phyloP scores from a whole-genome alignment of 2,113 vertebrate species.

The Aphyosemion australe region DNA sequence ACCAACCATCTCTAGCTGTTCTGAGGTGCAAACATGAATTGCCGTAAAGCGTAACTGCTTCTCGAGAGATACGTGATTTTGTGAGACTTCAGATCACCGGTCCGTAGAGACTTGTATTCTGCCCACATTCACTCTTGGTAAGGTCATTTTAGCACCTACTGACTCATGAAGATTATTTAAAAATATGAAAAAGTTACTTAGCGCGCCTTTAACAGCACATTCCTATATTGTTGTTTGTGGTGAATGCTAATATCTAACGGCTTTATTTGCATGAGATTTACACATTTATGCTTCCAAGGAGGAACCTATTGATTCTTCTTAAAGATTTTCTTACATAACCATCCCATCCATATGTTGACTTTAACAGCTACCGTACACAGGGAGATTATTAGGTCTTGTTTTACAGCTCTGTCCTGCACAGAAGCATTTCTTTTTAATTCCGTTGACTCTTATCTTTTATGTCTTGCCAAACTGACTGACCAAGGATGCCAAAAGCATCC shows the following conservation, averaged over 20 bases:
- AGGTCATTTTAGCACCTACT: no score
- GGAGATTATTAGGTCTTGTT: conserved; percentile 55
- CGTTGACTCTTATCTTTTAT: conserved; percentile 40
- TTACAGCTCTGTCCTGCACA: conserved; percentile 21
- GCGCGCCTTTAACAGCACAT: background rate
- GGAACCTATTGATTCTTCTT: conserved; percentile 3
- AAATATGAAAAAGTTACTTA: no score
- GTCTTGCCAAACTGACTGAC: conserved; percentile 45
- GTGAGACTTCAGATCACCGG: no score
- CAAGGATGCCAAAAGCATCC: conserved; percentile 45
- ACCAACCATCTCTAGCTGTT: no score
- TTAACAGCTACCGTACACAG: conserved; percentile 30
- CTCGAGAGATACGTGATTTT: no score
- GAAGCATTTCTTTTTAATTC: conserved; percentile 28
- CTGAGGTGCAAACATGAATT: no score
- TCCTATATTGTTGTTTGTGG: background rate
- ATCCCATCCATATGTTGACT: conserved; percentile 16
- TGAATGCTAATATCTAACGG: conserved; percentile 8
- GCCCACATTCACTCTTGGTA: no score
- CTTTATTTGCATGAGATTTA: conserved; percentile 17
- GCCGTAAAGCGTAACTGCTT: no score
- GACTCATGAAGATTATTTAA: no score
- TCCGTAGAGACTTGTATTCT: no score
- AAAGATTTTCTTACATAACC: conserved; percentile 12
- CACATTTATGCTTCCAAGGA: background rate